Evolutionary conservation across 2,113 vertebrate genomes (phyloP), one percentile per base, ranked within the genome.

Genomic region (Gambusia holbrooki): DNA sequence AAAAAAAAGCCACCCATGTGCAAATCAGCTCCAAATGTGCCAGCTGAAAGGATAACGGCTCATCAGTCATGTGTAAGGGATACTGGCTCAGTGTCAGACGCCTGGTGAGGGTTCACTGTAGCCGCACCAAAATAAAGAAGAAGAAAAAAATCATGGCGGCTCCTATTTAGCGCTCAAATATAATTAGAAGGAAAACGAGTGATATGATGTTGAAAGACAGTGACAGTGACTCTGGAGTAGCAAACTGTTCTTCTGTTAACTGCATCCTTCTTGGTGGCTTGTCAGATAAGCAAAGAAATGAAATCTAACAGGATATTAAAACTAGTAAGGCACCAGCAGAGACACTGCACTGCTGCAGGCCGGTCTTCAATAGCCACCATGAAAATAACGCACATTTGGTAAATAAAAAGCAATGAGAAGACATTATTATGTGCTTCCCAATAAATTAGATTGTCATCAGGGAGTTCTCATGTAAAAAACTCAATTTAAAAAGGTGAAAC

Each of bases 51-150:
- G 76, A 25, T 79, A 37, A 74, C 48, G 28, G 1, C 69, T 40
- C 32, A 68, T 81, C 84, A 69, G 80, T 82, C 68, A 69, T 69
- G 71, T 82, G 40, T 64, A 25, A 70, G 2, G 58, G 66, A 64
- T 62, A 9, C 61, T 71, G 73, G 68, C 83, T 77, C 71, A 17
- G 66, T 29, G 66, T 60, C 74, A 76, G 51, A 48, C 1, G 15
- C 25, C 40, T 15, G 40, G 14, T 68, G 14, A 37, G n/a, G 28
- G 73, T 64, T 25, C 1, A 2, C 65, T n/a, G n/a, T n/a, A 22
- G 66, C 4, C 54, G 51, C 48, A 32, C 13, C 5, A 35, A 29
- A 37, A 37, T 37, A 37, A 37, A 37, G 35, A 37, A 72, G 45
- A 33, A 77, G 42, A 63, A 13, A n/a, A 61, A 30, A 33, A 51